Evolutionary conservation across 2,888 invertebrate genomes (phyloP).

Genomic region (Octonoba sinensis): DNA sequence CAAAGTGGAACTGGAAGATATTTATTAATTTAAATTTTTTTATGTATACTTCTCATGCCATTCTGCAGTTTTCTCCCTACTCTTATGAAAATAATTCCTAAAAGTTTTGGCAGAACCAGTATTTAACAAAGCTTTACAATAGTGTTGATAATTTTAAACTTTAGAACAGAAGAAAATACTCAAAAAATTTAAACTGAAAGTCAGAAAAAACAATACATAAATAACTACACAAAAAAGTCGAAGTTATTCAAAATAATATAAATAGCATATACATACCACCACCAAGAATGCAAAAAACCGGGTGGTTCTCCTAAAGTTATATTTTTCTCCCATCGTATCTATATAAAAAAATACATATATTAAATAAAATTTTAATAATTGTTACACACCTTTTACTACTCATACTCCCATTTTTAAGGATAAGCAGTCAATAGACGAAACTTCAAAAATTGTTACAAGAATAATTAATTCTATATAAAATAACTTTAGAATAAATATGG

Average conservation of each 20-base stretch:
- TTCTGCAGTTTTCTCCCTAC: too few species aligned
- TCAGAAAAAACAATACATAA: not conserved
- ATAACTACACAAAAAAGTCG: not conserved
- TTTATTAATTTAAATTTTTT: too few species aligned
- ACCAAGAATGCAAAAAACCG: slow-evolving; percentile 99
- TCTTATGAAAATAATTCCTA: too few species aligned
- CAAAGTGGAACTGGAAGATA: too few species aligned
- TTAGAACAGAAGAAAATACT: not conserved
- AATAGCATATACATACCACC: slow-evolving; percentile 82
- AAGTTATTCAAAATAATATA: not conserved
- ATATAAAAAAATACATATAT: slow-evolving; percentile 66
- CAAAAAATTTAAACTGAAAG: not conserved
- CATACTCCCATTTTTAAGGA: too few species aligned
- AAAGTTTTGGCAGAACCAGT: too few species aligned
- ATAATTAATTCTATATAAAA: too few species aligned
- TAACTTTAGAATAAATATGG: too few species aligned
- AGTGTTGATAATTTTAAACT: not conserved
- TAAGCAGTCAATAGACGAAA: too few species aligned
- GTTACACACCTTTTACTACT: too few species aligned
- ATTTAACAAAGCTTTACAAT: not conserved
- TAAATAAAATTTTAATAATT: not conserved
- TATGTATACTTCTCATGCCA: too few species aligned
- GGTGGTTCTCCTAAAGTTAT: slow-evolving; percentile 98
- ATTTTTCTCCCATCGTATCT: slow-evolving; percentile 99
- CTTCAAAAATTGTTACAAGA: too few species aligned